Evolutionary conservation across 2,797 vertebrate species (phyloP).

Genomic region (Pangasius larnaudii): DNA sequence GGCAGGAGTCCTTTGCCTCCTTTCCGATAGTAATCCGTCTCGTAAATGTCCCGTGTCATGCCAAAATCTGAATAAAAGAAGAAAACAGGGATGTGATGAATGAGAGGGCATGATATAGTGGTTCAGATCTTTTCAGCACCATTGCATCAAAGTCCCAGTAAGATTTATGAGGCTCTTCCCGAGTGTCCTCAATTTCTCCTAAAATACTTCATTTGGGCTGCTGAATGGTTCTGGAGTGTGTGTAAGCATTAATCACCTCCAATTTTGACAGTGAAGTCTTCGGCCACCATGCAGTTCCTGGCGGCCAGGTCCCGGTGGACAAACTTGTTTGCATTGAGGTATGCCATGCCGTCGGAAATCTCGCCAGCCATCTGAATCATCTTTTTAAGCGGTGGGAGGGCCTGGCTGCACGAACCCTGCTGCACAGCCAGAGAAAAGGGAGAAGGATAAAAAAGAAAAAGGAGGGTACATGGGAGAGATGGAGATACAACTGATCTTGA

Average conservation of each 20-base stretch:
- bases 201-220: conserved; percentile 30
- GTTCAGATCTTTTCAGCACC: conserved; percentile 57
- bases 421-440: conserved; percentile 20
- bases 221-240: conserved; percentile 13
- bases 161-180: conserved; percentile 55
- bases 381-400: conserved; percentile 92
- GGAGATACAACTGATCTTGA: not conserved
- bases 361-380: conserved; percentile 99
- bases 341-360: conserved; percentile 97
- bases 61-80: conserved; percentile 86
- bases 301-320: conserved; percentile 97
- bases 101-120: conserved; percentile 55
- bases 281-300: conserved; percentile 98
- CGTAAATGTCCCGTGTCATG: conserved; percentile 98
- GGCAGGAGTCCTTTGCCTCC: conserved; percentile 97
- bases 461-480: not conserved
- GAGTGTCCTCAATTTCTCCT: conserved; percentile 53
- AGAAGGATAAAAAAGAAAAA: not conserved
- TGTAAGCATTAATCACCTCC: conserved; percentile 80
- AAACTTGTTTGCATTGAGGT: conserved; percentile 99
- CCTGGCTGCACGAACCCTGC: conserved; percentile 84
- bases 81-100: conserved; percentile 58
- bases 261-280: conserved; percentile 98
- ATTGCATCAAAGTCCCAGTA: conserved; percentile 55
- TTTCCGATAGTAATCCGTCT: conserved; percentile 98